Base-by-base conservation (phyloP, 2,888 invertebrate species). In the Oligia latruncula region DNA sequence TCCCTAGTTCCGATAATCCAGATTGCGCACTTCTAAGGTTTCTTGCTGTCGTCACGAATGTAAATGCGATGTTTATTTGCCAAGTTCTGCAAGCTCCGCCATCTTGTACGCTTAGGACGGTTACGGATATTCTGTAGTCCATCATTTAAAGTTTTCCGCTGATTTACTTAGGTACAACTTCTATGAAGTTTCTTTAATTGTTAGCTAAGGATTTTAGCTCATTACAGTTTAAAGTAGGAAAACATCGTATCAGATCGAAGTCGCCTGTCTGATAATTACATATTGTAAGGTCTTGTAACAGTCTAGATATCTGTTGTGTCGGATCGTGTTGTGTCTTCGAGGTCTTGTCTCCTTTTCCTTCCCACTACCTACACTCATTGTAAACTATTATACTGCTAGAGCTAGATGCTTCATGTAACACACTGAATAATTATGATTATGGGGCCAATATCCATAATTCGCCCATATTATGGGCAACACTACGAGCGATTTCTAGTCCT, bases 1-100 rank as follows among this genome's bases (percentile, higher is more conserved):
- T 77, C 23, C 64, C 40, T 80, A 76, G 75, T 83, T 80, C 74
- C 40, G 71, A 80, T 86, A 80, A 88, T 83, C 78, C 58, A 64
- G 35, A 88, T 88, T 62, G 66, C 74, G 67, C 67, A 83, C 35
- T 43, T n/a, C 40, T 81, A 79, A 62, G 70, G 77, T 79, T 78
- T 73, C 60, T 71, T 43, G 43, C 49, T 77, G 65, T 72, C 74
- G 68, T 82, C 65, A 72, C 23, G 9, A 82, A 68, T 52, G 23
- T 29, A 43, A 81, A 58, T 62, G 52, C 40, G 43, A 35, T 65
- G 40, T 52, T 72, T 68, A 74, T 60, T 75, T 75, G 64, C 43
- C 43, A 75, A 65, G 29, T 68, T 65, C 20, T 62, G 64, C 75
- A 58, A 55, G 17, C 4, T 72, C 23, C 74, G 82, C 46, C 70